Conservation (phyloP, 2,113 vertebrate species). For the Andinoacara biseriatus region DNA sequence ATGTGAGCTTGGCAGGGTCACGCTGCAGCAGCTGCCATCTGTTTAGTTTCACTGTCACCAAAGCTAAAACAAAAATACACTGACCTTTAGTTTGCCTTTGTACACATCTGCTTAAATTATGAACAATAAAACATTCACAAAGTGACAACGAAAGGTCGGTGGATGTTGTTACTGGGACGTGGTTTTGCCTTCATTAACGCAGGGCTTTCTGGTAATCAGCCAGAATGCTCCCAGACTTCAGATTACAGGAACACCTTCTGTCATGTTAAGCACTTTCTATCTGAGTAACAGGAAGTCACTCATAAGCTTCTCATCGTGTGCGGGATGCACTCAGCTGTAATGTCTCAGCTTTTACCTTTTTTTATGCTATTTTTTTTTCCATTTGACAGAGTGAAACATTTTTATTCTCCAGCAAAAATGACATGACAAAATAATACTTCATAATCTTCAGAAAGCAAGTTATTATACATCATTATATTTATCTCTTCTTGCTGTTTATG, state of each 20-base stretch:
- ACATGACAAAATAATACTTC: neutral
- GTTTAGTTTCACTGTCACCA: slow-evolving; percentile 34
- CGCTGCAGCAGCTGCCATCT: slow-evolving; percentile 59
- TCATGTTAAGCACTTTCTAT: slow-evolving; percentile 64
- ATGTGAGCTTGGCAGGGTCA: slow-evolving; percentile 30
- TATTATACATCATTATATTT: neutral
- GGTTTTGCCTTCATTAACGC: slow-evolving; percentile 43
- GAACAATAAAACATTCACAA: neutral
- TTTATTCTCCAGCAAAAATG: neutral
- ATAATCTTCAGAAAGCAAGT: neutral
- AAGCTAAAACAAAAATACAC: slow-evolving; percentile 18
- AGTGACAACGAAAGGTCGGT: neutral
- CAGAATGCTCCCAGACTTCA: slow-evolving; percentile 34
- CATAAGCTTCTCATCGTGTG: slow-evolving; percentile 18
- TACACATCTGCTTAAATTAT: neutral
- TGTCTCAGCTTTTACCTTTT: neutral
- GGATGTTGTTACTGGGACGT: neutral
- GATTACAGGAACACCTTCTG: slow-evolving; percentile 67
- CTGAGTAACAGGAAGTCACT: slow-evolving; percentile 68
- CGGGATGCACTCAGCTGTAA: slow-evolving; percentile 20
- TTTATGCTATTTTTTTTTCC: neutral
- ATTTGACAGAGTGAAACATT: neutral
- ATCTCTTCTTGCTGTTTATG: neutral
- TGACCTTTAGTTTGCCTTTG: slow-evolving; percentile 2
- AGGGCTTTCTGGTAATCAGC: slow-evolving; percentile 19